These are phyloP conservation scores for Acrocyrtus sp. DNA, from an alignment of 2,888 invertebrate species.

Conservation along the genomic window DNA sequence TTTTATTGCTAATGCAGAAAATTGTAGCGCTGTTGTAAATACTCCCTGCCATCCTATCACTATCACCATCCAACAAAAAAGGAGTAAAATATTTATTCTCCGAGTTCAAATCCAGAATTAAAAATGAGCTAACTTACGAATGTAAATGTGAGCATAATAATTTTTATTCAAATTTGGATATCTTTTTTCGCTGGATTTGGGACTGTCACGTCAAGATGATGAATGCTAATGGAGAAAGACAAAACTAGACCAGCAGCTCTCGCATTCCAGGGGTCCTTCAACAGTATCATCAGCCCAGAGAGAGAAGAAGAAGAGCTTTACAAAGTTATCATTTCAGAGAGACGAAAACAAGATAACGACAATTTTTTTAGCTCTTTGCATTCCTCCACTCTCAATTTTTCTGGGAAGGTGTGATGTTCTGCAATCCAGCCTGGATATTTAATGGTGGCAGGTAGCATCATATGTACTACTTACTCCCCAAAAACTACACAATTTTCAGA, in stretches of 20 bases:
- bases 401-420: background rate
- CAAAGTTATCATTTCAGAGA: too few species aligned
- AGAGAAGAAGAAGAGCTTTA: too few species aligned
- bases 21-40: too few species aligned
- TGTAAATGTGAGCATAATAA: background rate
- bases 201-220: slow-evolving; percentile 51
- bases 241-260: slow-evolving; percentile 56
- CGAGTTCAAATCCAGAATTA: background rate
- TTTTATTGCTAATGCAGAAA: too few species aligned
- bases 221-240: slow-evolving; percentile 52
- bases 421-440: background rate
- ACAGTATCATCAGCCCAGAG: slow-evolving; percentile 5
- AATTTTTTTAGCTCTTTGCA: slow-evolving; percentile 31
- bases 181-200: too few species aligned
- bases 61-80: too few species aligned
- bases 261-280: slow-evolving; percentile 49
- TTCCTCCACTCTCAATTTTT: background rate
- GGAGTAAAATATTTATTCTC: too few species aligned
- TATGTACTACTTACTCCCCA: background rate
- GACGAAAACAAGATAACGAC: slow-evolving; percentile 33
- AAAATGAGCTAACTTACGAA: background rate
- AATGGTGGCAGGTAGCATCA: background rate
- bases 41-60: too few species aligned
- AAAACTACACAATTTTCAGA: background rate
- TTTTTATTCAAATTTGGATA: too few species aligned